phyloP scores from a whole-genome alignment of 1,140 invertebrate species.

The Drosophila equinoxialis region DNA sequence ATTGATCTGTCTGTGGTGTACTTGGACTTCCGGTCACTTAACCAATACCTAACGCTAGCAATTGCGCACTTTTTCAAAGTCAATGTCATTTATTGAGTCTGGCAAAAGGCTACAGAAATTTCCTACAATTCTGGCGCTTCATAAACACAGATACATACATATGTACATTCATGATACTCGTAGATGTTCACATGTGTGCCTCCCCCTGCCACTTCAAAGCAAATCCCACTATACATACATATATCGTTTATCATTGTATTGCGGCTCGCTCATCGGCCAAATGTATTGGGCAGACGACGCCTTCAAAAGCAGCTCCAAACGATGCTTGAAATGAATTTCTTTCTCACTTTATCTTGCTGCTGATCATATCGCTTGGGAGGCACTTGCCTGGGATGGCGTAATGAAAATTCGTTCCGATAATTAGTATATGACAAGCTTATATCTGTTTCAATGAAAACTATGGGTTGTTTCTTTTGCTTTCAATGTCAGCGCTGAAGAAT shows the following conservation, averaged over 20 bases:
- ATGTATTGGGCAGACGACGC: slow-evolving; percentile 58
- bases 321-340: slow-evolving; percentile 75
- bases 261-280: slow-evolving; percentile 54
- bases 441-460: slow-evolving; percentile 63
- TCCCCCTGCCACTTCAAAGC: not conserved
- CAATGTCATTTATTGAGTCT: slow-evolving; percentile 67
- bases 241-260: slow-evolving; percentile 2
- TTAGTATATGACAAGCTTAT: slow-evolving; percentile 75
- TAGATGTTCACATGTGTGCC: not conserved
- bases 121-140: slow-evolving; percentile 49
- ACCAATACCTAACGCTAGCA: not conserved
- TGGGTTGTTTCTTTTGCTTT: slow-evolving; percentile 18
- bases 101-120: slow-evolving; percentile 38
- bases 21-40: slow-evolving; percentile 38
- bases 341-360: slow-evolving; percentile 45
- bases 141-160: slow-evolving; percentile 14
- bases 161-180: not conserved
- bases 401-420: slow-evolving; percentile 78
- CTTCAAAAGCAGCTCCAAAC: slow-evolving; percentile 46
- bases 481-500: slow-evolving; percentile 44
- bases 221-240: not conserved
- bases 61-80: slow-evolving; percentile 61
- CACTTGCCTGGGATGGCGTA: slow-evolving; percentile 43
- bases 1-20: slow-evolving; percentile 11
- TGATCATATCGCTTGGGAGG: slow-evolving; percentile 54